Percentiles rank a stretch among this genome's conserved stretches.
Evolutionary conservation across 2,888 invertebrate genomes (phyloP).

Genomic region (Watsonalla cultraria): DNA sequence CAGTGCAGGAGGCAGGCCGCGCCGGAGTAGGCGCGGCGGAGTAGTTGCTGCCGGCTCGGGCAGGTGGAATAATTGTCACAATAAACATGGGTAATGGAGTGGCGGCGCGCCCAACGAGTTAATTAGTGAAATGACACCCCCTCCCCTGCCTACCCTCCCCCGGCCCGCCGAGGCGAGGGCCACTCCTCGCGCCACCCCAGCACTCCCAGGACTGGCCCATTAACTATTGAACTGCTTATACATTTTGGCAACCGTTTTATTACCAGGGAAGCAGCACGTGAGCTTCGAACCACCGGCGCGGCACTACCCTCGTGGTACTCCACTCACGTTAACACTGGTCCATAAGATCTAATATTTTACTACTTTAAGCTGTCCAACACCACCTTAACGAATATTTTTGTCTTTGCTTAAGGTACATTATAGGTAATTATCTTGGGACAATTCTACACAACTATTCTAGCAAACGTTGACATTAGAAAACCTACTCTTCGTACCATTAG

Average conservation of each 20-base stretch:
- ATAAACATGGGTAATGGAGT: constrained; percentile 71
- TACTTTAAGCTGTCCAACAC: too few relatives aligned
- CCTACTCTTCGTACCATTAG: too few relatives aligned
- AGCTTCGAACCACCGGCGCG: too few relatives aligned
- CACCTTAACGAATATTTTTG: too few relatives aligned
- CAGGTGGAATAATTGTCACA: constrained; percentile 62
- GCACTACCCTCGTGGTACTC: too few relatives aligned
- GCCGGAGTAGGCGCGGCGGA: constrained; percentile 7
- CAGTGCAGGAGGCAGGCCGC: constrained; percentile 1
- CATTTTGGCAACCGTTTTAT: constrained; percentile 18
- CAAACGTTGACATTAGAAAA: too few relatives aligned
- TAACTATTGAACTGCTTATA: constrained; percentile 20
- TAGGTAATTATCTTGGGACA: too few relatives aligned
- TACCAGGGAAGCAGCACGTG: too few relatives aligned
- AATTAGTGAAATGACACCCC: constrained; percentile 57
- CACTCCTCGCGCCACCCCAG: constrained; percentile 18
- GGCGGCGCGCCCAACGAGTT: constrained; percentile 58
- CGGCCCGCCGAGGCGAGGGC: constrained; percentile 5
- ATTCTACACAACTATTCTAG: too few relatives aligned
- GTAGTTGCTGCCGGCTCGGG: constrained; percentile 8
- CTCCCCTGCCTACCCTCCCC: constrained; percentile 8
- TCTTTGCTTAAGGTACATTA: too few relatives aligned
- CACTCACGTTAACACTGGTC: too few relatives aligned
- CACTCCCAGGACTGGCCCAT: constrained; percentile 16
- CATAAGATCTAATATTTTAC: too few relatives aligned